phyloP scores from a whole-genome alignment of 1,140 invertebrate species.

The Euura lappo region DNA sequence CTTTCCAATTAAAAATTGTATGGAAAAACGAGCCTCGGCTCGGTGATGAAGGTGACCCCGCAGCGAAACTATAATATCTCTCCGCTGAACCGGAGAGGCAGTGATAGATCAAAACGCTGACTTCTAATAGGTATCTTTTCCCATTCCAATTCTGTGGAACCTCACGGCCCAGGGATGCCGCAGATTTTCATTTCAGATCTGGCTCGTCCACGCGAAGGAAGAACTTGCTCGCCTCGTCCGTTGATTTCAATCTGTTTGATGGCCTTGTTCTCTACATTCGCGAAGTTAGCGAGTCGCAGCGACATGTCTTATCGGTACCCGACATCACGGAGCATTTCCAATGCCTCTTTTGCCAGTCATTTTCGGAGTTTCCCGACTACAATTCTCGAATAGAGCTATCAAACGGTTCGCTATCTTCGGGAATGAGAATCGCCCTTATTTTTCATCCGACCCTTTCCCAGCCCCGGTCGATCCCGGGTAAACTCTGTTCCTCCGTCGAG shows the following conservation, averaged over 20 bases:
- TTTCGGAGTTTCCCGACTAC: not conserved
- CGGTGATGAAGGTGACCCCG: not conserved
- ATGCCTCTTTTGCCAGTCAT: constrained; percentile 2
- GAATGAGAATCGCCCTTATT: not conserved
- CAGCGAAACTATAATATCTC: not conserved
- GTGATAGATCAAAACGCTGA: not conserved
- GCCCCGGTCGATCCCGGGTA: too few species aligned
- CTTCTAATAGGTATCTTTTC: constrained; percentile 4
- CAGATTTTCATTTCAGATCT: constrained; percentile 51
- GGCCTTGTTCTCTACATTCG: constrained; percentile 16
- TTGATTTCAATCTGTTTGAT: constrained; percentile 47
- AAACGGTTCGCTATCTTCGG: not conserved
- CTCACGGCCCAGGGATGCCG: constrained; percentile 31
- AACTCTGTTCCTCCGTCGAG: too few species aligned
- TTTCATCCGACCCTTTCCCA: not conserved
- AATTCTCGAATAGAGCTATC: not conserved
- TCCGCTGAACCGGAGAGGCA: not conserved
- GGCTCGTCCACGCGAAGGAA: constrained; percentile 29
- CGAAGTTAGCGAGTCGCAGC: constrained; percentile 3
- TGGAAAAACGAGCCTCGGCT: not conserved
- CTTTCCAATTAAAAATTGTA: not conserved
- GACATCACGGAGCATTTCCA: constrained; percentile 3
- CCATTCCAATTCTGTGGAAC: constrained; percentile 13
- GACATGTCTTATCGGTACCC: constrained; percentile 1
- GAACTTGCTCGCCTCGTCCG: constrained; percentile 21